A percentile compares a stretch with the other conserved stretches of the same genome.
Conservation (phyloP, 2,888 invertebrate species). For the Aphelenchoides bicaudatus region DNA sequence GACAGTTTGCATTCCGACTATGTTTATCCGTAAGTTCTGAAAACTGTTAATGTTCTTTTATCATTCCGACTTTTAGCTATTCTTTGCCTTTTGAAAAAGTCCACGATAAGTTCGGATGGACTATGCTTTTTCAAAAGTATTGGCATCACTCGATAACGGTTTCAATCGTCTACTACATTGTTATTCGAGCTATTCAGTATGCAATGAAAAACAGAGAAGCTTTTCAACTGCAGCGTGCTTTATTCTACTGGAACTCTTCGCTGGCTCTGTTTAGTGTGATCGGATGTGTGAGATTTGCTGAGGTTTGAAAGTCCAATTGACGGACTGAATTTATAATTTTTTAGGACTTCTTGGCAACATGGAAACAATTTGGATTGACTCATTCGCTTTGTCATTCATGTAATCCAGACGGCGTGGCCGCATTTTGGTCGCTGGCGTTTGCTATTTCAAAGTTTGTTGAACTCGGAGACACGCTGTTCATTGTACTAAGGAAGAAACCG, state of each 20-base stretch:
- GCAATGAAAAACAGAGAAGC: conserved; percentile 62
- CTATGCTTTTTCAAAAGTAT: conserved; percentile 63
- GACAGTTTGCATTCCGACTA: conserved; percentile 48
- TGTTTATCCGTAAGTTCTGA: conserved; percentile 47
- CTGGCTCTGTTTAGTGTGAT: conserved; percentile 64
- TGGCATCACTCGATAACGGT: conserved; percentile 68
- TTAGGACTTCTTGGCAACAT: conserved; percentile 50
- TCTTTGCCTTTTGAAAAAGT: conserved; percentile 54
- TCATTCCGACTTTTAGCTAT: conserved; percentile 31
- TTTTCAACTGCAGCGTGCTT: conserved; percentile 61
- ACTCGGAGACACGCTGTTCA: conserved; percentile 58
- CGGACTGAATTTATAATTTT: conserved; percentile 6
- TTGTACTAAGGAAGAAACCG: conserved; percentile 54
- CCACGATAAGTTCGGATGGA: conserved; percentile 45
- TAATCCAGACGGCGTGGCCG: conserved; percentile 42
- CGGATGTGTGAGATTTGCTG: conserved; percentile 61
- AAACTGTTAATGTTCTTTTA: background rate
- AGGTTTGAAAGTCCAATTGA: conserved; percentile 30
- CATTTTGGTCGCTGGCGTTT: conserved; percentile 51
- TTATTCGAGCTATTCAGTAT: conserved; percentile 46
- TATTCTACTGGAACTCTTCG: conserved; percentile 63
- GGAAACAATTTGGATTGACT: conserved; percentile 40
- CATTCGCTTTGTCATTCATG: conserved; percentile 53
- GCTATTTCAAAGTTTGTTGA: conserved; percentile 58
- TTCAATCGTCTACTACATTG: conserved; percentile 67